Base-by-base conservation (phyloP, 2,113 vertebrate species). In the Myiozetetes cayanensis region DNA sequence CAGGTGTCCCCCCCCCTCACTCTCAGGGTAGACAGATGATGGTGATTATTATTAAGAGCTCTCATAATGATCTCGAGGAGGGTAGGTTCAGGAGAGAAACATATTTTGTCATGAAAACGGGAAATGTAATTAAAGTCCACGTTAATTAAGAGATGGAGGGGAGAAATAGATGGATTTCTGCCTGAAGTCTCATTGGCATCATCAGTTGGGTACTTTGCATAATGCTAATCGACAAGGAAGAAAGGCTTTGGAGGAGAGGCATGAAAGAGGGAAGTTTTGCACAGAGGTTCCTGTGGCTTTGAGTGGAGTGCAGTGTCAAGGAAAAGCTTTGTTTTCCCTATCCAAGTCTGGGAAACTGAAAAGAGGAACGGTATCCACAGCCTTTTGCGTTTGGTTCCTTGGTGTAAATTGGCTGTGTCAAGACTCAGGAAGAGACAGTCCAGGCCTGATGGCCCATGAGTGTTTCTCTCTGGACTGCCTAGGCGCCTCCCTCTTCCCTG, bases 101-200 rank as follows among this genome's bases (percentile, higher is more conserved):
- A 37, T 35, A 84, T 80, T 95, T 87, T 88, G 53, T 90, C 16
- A 1, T 49, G 31, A 82, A 87, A 95, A 79, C 0, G 9, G 71
- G 67, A 85, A 91, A 87, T 83, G 35, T 93, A 91, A 91, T 96
- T 91, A 58, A 91, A 94, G 74, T 66, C 58, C 47, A 5, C 65
- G 53, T 65, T 91, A 89, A 94, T 94, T 76, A 88, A 46, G 75
- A 90, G 62, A 67, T 72, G 37, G 77, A 90, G 58, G 53, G 67
- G 30, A 81, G 56, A 81, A 96, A 43, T 73, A 58, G n/a, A 83
- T 90, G 74, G 78, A 85, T 93, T 95, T 90, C 49, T 94, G 94
- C 71, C 87, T 76, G 47, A 87, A 88, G 44, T 83, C 12, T 30
- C 33, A 13, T 13, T 79, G 71, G 63, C 35, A 16, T 14, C 62